Evolutionary conservation across 2,888 invertebrate species (phyloP), one percentile per base, ranked within the genome.

Genomic region (Cyclophora albipunctata): DNA sequence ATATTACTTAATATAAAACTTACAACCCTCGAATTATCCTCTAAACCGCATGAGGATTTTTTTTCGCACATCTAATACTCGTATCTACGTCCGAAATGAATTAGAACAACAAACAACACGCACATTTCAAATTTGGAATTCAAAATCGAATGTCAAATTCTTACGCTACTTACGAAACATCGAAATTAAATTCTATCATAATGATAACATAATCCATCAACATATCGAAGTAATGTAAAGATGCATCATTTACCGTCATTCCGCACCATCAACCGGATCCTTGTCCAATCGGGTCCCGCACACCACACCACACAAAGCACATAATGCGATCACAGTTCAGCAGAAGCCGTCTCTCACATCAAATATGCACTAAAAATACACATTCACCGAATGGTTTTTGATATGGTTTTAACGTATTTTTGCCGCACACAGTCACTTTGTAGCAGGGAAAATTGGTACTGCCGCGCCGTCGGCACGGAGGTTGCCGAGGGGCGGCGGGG

Each of bases 401-500:
- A 45, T 33, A 43, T 49, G 59, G 60, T 58, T 59, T 59, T 63
- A 50, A 45, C 54, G 48, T 42, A 50, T 60, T 52, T 37, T 60
- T 54, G 52, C 50, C 64, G 61, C 62, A 61, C 50, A 45, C 57
- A 55, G 43, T 49, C 50, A 54, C 56, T 58, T 63, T 83, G 82
- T 78, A 77, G 69, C 57, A 49, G 60, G 54, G 63, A 59, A 67
- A 60, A 69, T 75, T 73, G 74, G 72, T 65, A 87, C 87, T 87
- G 85, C 84, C 86, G 87, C 83, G 82, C 78, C 83, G 84, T 67
- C 76, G 78, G 57, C 63, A 69, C 85, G 84, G 73, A 71, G 54
- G 55, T 59, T 33, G 46, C 71, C 81, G 81, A 78, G 53, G 52
- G 46, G 40, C 33, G 51, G 56, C 85, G 85, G 77, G 64, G 51